Conservation (phyloP, 1,140 invertebrate genomes). For the Micrasema minimum region DNA sequence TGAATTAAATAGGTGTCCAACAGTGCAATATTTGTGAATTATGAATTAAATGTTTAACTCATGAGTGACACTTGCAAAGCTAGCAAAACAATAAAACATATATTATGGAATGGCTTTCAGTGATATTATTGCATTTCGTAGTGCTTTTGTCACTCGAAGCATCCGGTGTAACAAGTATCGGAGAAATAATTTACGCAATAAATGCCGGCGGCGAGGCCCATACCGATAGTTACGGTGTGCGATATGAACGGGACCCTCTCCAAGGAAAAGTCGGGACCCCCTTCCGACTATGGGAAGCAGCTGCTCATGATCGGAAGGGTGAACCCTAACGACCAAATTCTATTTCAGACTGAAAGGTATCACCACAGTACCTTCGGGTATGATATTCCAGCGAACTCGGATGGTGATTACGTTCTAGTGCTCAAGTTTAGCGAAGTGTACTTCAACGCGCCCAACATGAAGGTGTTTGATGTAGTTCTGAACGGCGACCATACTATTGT, state of each 20-base stretch:
- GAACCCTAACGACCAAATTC: constrained; percentile 81
- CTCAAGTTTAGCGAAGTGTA: constrained; percentile 95
- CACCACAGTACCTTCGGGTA: constrained; percentile 92
- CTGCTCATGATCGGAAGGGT: constrained; percentile 83
- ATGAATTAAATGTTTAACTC: constrained; percentile 28
- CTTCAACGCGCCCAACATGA: constrained; percentile 89
- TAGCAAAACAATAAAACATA: constrained; percentile 14
- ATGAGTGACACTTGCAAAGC: constrained; percentile 36
- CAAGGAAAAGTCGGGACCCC: constrained; percentile 83
- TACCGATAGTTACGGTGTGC: constrained; percentile 81
- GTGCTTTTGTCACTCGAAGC: constrained; percentile 23
- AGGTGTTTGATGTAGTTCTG: constrained; percentile 92
- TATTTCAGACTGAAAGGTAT: constrained; percentile 92
- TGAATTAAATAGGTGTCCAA: background rate
- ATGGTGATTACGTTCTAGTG: constrained; percentile 90
- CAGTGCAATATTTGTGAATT: background rate
- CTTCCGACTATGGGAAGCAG: constrained; percentile 92
- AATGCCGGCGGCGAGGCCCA: constrained; percentile 89
- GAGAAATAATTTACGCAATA: constrained; percentile 86
- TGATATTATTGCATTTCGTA: constrained; percentile 29
- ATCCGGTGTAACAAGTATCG: constrained; percentile 36
- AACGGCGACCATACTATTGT: constrained; percentile 95
- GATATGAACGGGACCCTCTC: constrained; percentile 84
- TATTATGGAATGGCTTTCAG: constrained; percentile 43
- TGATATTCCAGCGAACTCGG: constrained; percentile 83